Evolutionary conservation across 2,113 vertebrate species (phyloP).

Genomic region (Alectura lathami): DNA sequence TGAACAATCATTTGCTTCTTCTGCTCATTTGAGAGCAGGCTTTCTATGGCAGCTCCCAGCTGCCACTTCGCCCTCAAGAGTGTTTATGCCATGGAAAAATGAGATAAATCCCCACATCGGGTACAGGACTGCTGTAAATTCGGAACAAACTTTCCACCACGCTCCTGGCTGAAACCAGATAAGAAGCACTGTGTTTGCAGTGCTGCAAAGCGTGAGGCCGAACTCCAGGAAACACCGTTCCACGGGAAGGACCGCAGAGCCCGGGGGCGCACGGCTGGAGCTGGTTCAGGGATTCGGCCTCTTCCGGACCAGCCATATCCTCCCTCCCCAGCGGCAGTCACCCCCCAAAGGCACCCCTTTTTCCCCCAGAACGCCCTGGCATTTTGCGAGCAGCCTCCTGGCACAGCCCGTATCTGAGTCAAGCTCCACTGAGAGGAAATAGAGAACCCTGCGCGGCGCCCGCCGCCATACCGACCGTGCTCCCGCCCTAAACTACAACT

Average conservation of each 20-base stretch:
- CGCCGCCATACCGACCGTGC: not conserved
- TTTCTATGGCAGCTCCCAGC: fast-evolving
- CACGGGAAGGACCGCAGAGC: too few relatives aligned
- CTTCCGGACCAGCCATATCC: fast-evolving
- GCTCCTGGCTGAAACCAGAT: not conserved
- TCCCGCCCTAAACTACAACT: too few relatives aligned
- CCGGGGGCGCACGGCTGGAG: not conserved
- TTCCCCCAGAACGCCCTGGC: fast-evolving
- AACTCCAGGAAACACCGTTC: too few relatives aligned
- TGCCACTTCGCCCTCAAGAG: fast-evolving
- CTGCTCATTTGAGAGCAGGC: not conserved
- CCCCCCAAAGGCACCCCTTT: not conserved
- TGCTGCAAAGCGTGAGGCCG: too few relatives aligned
- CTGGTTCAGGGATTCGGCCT: fast-evolving
- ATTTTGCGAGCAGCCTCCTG: not conserved
- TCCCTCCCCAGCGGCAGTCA: not conserved
- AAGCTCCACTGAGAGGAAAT: fast-evolving
- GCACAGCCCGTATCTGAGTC: fast-evolving
- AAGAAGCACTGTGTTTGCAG: fast-evolving
- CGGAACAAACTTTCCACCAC: fast-evolving
- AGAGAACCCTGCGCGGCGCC: fast-evolving
- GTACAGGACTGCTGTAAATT: not conserved
- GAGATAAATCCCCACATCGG: not conserved
- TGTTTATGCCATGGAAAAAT: fast-evolving
- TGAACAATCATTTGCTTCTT: not conserved